These are phyloP conservation scores for Drosophila histrio DNA, from an alignment of 2,888 invertebrate species.

Conservation along the genomic window DNA sequence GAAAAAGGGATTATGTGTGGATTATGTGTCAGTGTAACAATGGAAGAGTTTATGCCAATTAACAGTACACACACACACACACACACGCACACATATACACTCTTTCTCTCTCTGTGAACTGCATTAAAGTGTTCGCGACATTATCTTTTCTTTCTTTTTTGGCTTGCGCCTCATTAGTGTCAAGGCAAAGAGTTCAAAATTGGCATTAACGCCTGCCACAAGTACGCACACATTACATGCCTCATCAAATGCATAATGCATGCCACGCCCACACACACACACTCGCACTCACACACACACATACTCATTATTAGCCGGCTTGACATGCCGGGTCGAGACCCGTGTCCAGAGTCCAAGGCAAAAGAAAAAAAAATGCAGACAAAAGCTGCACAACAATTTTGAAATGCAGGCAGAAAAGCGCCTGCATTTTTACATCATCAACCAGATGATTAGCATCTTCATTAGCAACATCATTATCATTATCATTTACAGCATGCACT, in stretches of 20 bases:
- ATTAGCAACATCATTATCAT: slow-evolving; percentile 6
- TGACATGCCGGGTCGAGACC: slow-evolving; percentile 57
- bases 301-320: slow-evolving; percentile 43
- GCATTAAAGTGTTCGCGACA: slow-evolving; percentile 49
- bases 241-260: slow-evolving; percentile 42
- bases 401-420: slow-evolving; percentile 32
- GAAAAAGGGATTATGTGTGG: slow-evolving; percentile 37
- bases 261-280: slow-evolving; percentile 51
- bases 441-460: slow-evolving; percentile 6
- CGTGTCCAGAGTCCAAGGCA: slow-evolving; percentile 49
- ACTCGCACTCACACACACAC: slow-evolving; percentile 9
- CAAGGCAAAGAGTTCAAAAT: slow-evolving; percentile 71
- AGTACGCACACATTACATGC: slow-evolving; percentile 48
- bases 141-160: slow-evolving; percentile 13
- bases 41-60: slow-evolving; percentile 77
- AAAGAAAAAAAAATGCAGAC: slow-evolving; percentile 18
- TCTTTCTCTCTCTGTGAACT: slow-evolving; percentile 5
- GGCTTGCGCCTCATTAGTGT: slow-evolving; percentile 67
- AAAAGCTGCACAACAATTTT: slow-evolving; percentile 45
- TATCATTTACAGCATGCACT: slow-evolving; percentile 11
- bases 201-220: slow-evolving; percentile 68
- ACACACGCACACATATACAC: background rate
- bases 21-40: slow-evolving; percentile 83
- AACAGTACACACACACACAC: slow-evolving; percentile 20
- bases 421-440: slow-evolving; percentile 20